Evolutionary conservation across 2,888 invertebrate genomes (phyloP), one percentile per base, ranked within the genome.

Genomic region (Schrankia costaestrigalis): DNA sequence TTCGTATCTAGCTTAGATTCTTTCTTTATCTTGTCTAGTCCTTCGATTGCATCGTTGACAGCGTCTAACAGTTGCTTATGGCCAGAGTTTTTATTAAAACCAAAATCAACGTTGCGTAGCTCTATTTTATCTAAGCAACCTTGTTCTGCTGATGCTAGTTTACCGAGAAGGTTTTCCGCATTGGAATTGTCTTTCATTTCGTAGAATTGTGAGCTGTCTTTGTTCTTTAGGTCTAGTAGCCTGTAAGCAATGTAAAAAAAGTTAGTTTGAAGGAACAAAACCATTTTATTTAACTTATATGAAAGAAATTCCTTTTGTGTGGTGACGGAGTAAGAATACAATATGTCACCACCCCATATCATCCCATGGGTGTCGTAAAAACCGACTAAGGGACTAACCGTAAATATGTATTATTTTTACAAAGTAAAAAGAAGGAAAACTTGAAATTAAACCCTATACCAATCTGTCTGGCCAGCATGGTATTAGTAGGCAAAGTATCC

Each of bases 31-130:
- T 77, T 60, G 13, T 78, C 78, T 1, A 89, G 45, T 0, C 83
- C 83, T 0, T 76, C 68, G 0, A 85, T 71, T 1, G 86, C 80
- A 24, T 87, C 84, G 0, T 71, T 77, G 0, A 89, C 81, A 0
- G 85, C 83, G 1, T 86, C 80, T 1, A 86, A 27, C 0, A 89
- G 41, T 32, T 86, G 78, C 25, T 75, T 67, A 31, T 84, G 84
- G 0, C 86, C 85, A 0, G 66, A 70, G 0, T 66, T 61, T 12
- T 79, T 71, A 11, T 73, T 50, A 29, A 73, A 84, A 0, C 87
- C 88, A 28, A 87, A 78, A 15, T 86, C 80, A 0, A 88, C 64
- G 6, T 84, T 80, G 33, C 74, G 79, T 0, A 76, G 70, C 13
- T 76, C 63, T 0, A 88, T 50, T 29, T 67, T 77, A 41, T 88